A percentile compares a stretch with the other conserved stretches of the same genome.
Conservation (phyloP, 2,888 invertebrate genomes). For the Epistrophe eligans region DNA sequence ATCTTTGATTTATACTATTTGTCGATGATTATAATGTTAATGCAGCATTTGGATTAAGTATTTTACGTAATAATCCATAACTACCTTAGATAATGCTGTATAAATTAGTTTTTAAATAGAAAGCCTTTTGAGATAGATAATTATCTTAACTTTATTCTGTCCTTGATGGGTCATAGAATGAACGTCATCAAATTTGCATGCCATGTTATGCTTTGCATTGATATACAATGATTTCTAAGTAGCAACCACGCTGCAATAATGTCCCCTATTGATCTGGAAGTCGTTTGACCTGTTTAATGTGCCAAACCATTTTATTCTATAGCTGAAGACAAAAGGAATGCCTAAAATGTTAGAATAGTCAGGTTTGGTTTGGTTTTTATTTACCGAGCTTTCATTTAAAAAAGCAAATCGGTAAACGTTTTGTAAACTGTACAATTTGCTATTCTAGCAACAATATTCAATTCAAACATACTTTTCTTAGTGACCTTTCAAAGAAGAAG, state of each 20-base stretch:
- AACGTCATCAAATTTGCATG: slow-evolving; percentile 46
- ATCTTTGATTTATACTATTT: background rate
- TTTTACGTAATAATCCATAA: slow-evolving; percentile 41
- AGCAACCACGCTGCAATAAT: background rate
- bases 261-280: background rate
- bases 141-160: background rate
- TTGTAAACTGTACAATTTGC: background rate
- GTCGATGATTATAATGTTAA: background rate
- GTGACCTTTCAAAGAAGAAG: too few relatives aligned
- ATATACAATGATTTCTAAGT: background rate
- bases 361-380: background rate
- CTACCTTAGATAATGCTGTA: background rate
- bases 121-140: background rate
- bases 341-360: background rate
- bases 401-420: background rate
- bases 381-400: background rate
- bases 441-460: background rate
- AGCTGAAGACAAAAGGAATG: background rate
- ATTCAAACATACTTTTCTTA: background rate
- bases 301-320: background rate
- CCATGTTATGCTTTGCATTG: background rate
- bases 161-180: slow-evolving; percentile 12
- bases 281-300: slow-evolving; percentile 10
- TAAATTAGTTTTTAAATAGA: background rate
- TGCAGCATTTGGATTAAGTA: background rate